Evolutionary conservation across 2,888 invertebrate genomes (phyloP), one percentile per base, ranked within the genome.

Genomic region (Odontomyia ornata): DNA sequence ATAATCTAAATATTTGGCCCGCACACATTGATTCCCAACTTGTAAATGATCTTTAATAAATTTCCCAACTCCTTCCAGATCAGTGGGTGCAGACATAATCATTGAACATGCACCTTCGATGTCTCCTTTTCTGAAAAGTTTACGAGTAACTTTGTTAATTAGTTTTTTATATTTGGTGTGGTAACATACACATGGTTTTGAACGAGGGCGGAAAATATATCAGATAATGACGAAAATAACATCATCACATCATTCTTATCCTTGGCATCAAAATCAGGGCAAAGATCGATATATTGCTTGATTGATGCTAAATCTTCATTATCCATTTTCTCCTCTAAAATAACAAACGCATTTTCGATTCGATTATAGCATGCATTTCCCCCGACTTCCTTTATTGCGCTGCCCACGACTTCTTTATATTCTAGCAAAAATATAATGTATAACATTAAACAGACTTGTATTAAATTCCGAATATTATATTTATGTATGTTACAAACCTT

Each of bases 391-490:
- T 79, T 77, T 11, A 87, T 84, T 0, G 86, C 85, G 73, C 83
- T 78, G 0, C 85, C 86, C 23, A 83, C 83, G 0, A 86, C 80
- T 80, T 85, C 86, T 77, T 86, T 85, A 81, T 86, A 86, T 78
- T 87, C 86, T 86, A 52, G 18, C 64, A n/a, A 13, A 60, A 23
- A 62, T 9, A 47, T 21, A 0, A 52, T 43, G 77, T 43, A 57
- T 28, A 11, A 9, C 9, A n/a, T n/a, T n/a, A n/a, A n/a, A n/a
- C n/a, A n/a, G n/a, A n/a, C n/a, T n/a, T n/a, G n/a, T n/a, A n/a
- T n/a, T n/a, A n/a, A n/a, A 11, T 0, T 43, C 15, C 43, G 0
- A 43, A 15, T 15, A 43, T 43, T 43, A 25, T 9, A 3, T 15
- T 4, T 13, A 52, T 18, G 18, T 5, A 18, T 52, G 4, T 4